These are phyloP conservation scores for Ecdyonurus torrentis DNA, from an alignment of 2,888 invertebrate species.

Conservation along the genomic window DNA sequence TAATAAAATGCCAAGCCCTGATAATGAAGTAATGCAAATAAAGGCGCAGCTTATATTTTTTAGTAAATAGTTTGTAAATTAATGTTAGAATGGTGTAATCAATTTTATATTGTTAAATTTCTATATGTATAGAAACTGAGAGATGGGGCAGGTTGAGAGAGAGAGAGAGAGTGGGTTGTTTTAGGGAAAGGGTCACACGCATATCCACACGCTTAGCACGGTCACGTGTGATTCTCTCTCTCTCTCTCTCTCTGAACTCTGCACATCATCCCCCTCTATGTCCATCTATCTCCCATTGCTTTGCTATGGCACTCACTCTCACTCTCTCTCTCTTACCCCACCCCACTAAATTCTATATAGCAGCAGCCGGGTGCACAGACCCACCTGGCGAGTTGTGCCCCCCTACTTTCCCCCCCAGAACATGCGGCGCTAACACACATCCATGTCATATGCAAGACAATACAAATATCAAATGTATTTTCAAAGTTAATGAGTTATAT, in stretches of 20 bases:
- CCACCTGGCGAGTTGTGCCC: background rate
- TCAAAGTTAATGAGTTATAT: no score
- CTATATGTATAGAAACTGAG: no score
- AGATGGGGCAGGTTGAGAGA: background rate
- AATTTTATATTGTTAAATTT: no score
- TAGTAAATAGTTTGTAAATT: no score
- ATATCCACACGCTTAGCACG: background rate
- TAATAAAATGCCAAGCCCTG: no score
- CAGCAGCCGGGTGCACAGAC: background rate
- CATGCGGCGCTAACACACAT: slow-evolving; percentile 13
- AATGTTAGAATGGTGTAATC: no score
- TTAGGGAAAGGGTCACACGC: background rate
- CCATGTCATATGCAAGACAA: no score
- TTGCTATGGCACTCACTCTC: background rate
- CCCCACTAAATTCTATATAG: background rate
- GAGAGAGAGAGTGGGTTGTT: background rate
- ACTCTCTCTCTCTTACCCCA: no score
- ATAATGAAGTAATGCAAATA: no score
- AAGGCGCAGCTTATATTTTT: no score
- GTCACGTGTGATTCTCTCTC: background rate
- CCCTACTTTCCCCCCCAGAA: slow-evolving; percentile 16
- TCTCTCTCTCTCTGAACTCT: no score
- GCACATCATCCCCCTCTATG: slow-evolving; percentile 4
- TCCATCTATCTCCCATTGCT: slow-evolving; percentile 6
- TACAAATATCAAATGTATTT: no score